Percentiles rank a stretch among this genome's conserved stretches.
Evolutionary conservation across 2,888 invertebrate species (phyloP).

Genomic region (Harpalus rubripes): DNA sequence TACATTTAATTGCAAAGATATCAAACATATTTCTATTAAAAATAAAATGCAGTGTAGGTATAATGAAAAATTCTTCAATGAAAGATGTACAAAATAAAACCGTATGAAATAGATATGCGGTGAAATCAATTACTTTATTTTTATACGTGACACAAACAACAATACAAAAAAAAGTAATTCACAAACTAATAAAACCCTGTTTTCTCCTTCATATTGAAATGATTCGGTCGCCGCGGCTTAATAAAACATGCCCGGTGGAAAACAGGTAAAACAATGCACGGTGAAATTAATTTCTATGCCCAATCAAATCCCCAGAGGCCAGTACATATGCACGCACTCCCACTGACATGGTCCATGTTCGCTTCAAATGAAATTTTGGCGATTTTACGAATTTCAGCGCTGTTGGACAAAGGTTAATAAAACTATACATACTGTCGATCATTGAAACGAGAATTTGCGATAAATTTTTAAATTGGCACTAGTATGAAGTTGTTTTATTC

Average conservation of each 20-base stretch:
- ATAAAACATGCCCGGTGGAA: slow-evolving; percentile 14
- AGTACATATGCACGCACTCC: slow-evolving; percentile 39
- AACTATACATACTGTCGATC: slow-evolving; percentile 23
- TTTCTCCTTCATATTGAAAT: slow-evolving; percentile 31
- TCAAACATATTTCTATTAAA: background rate
- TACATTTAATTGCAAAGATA: too few relatives aligned
- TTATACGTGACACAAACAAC: background rate
- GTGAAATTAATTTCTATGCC: slow-evolving; percentile 35
- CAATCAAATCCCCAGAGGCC: slow-evolving; percentile 23
- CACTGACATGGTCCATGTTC: slow-evolving; percentile 7
- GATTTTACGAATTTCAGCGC: slow-evolving; percentile 26
- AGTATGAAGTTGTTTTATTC: background rate
- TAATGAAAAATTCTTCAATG: slow-evolving; percentile 14
- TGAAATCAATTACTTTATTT: slow-evolving; percentile 11
- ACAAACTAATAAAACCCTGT: slow-evolving; percentile 30
- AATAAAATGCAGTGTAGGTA: background rate
- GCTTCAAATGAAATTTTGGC: slow-evolving; percentile 28
- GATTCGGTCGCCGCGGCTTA: background rate
- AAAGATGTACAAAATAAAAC: background rate
- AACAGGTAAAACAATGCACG: slow-evolving; percentile 34
- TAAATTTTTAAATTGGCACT: background rate
- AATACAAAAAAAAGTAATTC: slow-evolving; percentile 43
- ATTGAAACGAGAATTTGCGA: background rate
- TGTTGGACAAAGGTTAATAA: background rate
- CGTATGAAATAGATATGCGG: slow-evolving; percentile 11